Evolutionary conservation across 2,113 vertebrate species (phyloP).

Genomic region (Uropsilus gracilis): DNA sequence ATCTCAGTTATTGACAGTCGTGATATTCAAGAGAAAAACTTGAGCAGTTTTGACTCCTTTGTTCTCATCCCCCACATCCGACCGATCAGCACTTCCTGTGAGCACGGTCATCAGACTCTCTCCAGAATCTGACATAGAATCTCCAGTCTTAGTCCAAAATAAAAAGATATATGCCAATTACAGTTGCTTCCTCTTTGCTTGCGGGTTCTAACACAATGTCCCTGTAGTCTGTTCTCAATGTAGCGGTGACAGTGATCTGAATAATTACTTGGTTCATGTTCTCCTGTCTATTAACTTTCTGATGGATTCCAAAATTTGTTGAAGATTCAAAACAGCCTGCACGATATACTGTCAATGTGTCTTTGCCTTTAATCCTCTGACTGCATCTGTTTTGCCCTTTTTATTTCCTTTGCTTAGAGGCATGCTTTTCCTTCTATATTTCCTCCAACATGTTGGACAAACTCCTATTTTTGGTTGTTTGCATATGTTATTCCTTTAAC

Average conservation of each 20-base stretch:
- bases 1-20: background rate
- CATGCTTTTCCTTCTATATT: background rate
- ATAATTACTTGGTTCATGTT: background rate
- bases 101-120: background rate
- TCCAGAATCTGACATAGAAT: background rate
- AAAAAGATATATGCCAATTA: background rate
- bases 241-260: background rate
- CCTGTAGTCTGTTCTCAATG: background rate
- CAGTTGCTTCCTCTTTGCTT: background rate
- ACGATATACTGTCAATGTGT: background rate
- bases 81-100: background rate
- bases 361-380: background rate
- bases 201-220: no score
- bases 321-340: background rate
- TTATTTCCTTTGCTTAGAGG: background rate
- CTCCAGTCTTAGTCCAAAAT: background rate
- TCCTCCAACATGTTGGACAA: background rate
- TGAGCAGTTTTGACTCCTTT: background rate
- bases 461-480: background rate
- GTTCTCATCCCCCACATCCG: background rate
- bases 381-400: fast-evolving
- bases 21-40: background rate
- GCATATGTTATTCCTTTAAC: background rate
- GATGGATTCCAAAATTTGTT: background rate
- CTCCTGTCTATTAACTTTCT: background rate